Percentiles rank a stretch among this genome's conserved stretches.
Evolutionary conservation across 2,113 vertebrate species (phyloP).

Genomic region (Murina feae): DNA sequence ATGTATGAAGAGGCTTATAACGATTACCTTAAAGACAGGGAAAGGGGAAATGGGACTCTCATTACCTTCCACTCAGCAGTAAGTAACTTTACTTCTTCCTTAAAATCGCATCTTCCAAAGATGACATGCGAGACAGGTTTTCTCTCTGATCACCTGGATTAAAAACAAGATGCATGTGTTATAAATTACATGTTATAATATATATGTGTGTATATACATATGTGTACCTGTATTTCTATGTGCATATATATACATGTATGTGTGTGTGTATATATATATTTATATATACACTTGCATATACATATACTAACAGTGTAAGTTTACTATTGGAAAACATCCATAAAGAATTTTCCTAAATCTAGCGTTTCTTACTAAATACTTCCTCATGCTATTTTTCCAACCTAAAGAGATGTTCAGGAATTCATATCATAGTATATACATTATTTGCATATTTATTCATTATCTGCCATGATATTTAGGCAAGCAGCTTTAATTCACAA

Average conservation of each 20-base stretch:
- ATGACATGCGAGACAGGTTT: background rate
- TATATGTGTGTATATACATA: background rate
- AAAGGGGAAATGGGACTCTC: constrained; percentile 81
- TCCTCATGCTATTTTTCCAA: background rate
- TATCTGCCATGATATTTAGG: background rate
- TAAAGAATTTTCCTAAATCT: background rate
- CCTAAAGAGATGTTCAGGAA: background rate
- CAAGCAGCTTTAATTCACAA: constrained; percentile 45
- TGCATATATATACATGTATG: background rate
- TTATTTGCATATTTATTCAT: background rate
- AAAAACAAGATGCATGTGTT: background rate
- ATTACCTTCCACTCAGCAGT: constrained; percentile 80
- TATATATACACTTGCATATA: background rate
- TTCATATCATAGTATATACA: background rate
- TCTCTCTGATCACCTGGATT: background rate
- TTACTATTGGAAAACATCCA: background rate
- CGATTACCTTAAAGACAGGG: constrained; percentile 79
- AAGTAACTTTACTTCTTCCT: constrained; percentile 66
- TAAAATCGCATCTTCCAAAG: background rate
- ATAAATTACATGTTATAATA: background rate
- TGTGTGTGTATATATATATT: background rate
- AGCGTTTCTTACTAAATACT: background rate
- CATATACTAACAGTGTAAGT: background rate
- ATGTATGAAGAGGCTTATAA: constrained; percentile 87
- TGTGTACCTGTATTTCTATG: background rate